Evolutionary conservation across 2,113 vertebrate genomes (phyloP), one percentile per base, ranked within the genome.

Genomic region (Hyperopisus bebe): DNA sequence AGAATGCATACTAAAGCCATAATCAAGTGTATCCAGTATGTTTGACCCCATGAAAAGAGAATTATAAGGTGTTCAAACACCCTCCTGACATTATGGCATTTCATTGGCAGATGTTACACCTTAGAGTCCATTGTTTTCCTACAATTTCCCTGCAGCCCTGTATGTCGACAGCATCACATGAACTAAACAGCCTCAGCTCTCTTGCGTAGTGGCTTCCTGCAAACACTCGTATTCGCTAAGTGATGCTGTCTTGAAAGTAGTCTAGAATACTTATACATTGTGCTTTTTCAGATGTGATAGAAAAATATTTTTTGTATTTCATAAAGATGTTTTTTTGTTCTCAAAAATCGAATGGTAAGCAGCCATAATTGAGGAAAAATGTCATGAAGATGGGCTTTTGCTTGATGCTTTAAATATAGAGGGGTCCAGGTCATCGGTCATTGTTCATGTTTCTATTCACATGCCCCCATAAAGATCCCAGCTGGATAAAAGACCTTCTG

Each of bases 231-330:
- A 42, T 80, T 80, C 5, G n/a, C 74, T 39, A 42, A 77, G 35
- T 42, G 39, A 80, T 15, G 27, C 27, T 77, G n/a, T 42, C 74
- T 42, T 17, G 35, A 17, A 77, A 80, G 17, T 80, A 70, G 62
- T 8, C 70, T 42, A 39, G 70, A 77, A 31, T 35, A 74, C 31
- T 31, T 15, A 74, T 31, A 35, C 35, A 80, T 39, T 80, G 35
- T 80, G 31, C 35, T 80, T 77, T 77, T 77, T 77, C 70, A 19
- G 13, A 15, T 80, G 74, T 80, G 74, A 13, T 42, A 80, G 5
- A 80, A 80, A 80, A 80, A 42, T 80, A 19, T 80, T 80, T 70
- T 80, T 80, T 80, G 74, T 80, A 80, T 42, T 39, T 80, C 31
- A n/a, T 80, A 19, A 80, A 39, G 35, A 42, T 55, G 53, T 55